A percentile compares a stretch with the other conserved stretches of the same genome.
Evolutionary conservation across 2,797 vertebrate genomes (phyloP).

Genomic region (Cuculus canorus): DNA sequence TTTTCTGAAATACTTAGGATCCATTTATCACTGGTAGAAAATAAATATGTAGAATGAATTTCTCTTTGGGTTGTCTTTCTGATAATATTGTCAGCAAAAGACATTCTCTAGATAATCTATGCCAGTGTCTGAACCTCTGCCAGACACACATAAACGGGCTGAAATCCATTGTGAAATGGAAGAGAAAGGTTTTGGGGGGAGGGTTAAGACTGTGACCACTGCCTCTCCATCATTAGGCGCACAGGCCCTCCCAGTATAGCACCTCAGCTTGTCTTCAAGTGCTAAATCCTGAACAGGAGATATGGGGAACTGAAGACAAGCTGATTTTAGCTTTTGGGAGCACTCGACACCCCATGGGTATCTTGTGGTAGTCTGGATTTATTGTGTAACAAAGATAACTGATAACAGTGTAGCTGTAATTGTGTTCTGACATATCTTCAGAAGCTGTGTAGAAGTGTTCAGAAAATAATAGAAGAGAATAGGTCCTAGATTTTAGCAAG

Average conservation of each 20-base stretch:
- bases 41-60: not conserved
- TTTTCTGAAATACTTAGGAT: not conserved
- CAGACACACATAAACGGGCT: not conserved
- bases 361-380: not conserved
- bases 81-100: not conserved
- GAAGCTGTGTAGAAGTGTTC: not conserved
- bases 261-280: not conserved
- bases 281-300: not conserved
- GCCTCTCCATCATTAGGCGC: not conserved
- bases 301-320: not conserved
- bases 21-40: not conserved
- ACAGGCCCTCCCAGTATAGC: not conserved
- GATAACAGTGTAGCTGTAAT: not conserved
- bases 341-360: not conserved
- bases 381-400: not conserved
- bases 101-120: not conserved
- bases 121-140: not conserved
- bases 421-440: not conserved
- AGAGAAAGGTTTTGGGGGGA: not conserved
- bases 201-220: not conserved
- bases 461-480: not conserved
- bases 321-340: not conserved
- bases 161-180: not conserved
- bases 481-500: no score
- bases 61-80: not conserved